Evolutionary conservation across 2,888 invertebrate species (phyloP).

Genomic region (Xestia ashworthii): DNA sequence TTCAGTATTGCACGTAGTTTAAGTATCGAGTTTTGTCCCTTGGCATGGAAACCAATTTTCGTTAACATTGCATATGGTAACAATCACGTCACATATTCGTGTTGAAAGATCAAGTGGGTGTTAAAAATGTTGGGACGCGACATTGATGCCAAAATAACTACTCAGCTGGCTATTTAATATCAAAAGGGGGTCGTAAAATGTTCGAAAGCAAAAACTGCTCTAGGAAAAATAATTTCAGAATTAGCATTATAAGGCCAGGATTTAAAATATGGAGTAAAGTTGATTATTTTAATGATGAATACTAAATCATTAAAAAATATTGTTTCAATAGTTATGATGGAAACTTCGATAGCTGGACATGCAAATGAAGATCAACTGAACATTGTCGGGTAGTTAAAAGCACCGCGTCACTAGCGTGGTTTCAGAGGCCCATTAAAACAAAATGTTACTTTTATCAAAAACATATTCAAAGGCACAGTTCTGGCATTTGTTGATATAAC

Average conservation of each 20-base stretch:
- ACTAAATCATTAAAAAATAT: background rate
- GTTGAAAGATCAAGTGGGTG: constrained; percentile 80
- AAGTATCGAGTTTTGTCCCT: constrained; percentile 52
- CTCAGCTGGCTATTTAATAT: constrained; percentile 80
- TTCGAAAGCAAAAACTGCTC: background rate
- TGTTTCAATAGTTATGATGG: background rate
- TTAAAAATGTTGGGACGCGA: constrained; percentile 75
- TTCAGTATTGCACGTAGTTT: constrained; percentile 27
- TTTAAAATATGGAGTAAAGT: background rate
- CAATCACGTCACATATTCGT: constrained; percentile 58
- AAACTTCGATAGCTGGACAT: constrained; percentile 2
- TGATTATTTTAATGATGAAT: background rate
- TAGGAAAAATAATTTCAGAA: background rate
- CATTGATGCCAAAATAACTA: constrained; percentile 84
- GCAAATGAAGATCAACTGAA: background rate
- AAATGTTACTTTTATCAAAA: constrained; percentile 9
- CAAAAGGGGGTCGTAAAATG: constrained; percentile 66
- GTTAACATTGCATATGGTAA: constrained; percentile 63
- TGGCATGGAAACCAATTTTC: constrained; percentile 66
- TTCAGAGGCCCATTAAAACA: background rate
- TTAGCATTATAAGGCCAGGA: background rate
- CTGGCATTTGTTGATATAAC: constrained; percentile 31
- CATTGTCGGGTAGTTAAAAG: background rate
- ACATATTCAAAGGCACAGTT: background rate
- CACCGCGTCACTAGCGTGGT: background rate